Evolutionary conservation across 2,888 invertebrate species (phyloP).

Genomic region (Lypha dubia): DNA sequence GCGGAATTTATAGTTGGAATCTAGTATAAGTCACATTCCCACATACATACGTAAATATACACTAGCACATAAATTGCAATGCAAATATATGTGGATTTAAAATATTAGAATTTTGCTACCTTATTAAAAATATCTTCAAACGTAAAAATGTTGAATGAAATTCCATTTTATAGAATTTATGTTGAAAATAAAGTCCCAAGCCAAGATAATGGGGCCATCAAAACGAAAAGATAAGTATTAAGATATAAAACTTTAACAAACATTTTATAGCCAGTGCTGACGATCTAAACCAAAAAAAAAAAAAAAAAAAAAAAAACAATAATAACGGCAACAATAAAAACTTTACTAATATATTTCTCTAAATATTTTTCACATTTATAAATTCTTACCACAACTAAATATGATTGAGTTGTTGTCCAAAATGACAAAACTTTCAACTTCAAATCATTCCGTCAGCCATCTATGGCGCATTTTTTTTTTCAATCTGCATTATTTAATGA

Average conservation of each 20-base stretch:
- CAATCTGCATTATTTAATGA: neutral
- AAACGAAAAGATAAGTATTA: conserved; percentile 58
- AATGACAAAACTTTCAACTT: conserved; percentile 1
- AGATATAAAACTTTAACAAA: conserved; percentile 50
- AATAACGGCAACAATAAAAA: neutral
- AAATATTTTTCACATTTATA: neutral
- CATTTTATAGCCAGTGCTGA: neutral
- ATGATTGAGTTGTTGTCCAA: conserved; percentile 10
- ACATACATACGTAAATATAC: too few species aligned
- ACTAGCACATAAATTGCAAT: too few species aligned
- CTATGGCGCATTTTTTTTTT: neutral
- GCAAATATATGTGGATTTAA: too few species aligned
- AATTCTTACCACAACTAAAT: conserved; percentile 14
- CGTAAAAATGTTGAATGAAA: conserved; percentile 52
- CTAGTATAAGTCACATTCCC: too few species aligned
- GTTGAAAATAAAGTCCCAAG: neutral
- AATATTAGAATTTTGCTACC: conserved; percentile 42
- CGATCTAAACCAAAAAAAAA: neutral
- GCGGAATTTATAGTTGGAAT: too few species aligned
- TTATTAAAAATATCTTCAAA: conserved; percentile 64
- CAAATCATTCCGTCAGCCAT: neutral
- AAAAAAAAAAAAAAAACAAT: neutral
- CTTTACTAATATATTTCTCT: neutral
- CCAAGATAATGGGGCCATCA: conserved; percentile 16
- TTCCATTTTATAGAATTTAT: conserved; percentile 14